Evolutionary conservation across 2,113 vertebrate species (phyloP).

Genomic region (Zosterops japonicus): DNA sequence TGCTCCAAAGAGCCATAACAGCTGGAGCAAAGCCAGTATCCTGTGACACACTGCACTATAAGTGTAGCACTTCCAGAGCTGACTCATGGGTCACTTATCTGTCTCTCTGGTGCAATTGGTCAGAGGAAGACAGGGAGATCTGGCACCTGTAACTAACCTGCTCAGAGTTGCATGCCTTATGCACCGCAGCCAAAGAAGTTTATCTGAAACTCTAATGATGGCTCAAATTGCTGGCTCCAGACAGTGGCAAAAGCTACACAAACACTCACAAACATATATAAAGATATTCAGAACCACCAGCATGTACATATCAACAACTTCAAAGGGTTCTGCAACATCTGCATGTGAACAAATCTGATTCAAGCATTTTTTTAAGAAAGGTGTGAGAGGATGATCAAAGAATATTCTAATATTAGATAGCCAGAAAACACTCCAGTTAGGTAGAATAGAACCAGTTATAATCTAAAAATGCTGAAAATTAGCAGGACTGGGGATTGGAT

Average conservation of each 20-base stretch:
- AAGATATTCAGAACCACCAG: neutral
- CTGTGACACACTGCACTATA: fast-evolving
- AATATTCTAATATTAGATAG: neutral
- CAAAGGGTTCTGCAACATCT: neutral
- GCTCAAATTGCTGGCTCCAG: neutral
- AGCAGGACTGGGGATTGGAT: neutral
- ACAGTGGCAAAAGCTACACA: neutral
- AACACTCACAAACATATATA: neutral
- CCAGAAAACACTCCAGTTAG: neutral
- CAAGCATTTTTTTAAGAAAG: neutral
- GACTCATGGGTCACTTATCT: neutral
- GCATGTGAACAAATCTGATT: neutral
- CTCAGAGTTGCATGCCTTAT: neutral
- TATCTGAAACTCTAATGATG: neutral
- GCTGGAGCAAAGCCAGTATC: neutral
- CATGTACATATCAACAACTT: neutral
- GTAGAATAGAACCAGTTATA: neutral
- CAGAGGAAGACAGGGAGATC: neutral
- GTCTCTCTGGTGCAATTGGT: neutral
- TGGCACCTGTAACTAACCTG: fast-evolving
- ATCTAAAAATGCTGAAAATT: neutral
- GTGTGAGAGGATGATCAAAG: neutral
- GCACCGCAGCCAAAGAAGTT: neutral
- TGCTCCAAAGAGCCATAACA: neutral
- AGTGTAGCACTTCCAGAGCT: neutral